Base-by-base conservation (phyloP, 2,113 vertebrate genomes). In the Embiotoca jacksoni region DNA sequence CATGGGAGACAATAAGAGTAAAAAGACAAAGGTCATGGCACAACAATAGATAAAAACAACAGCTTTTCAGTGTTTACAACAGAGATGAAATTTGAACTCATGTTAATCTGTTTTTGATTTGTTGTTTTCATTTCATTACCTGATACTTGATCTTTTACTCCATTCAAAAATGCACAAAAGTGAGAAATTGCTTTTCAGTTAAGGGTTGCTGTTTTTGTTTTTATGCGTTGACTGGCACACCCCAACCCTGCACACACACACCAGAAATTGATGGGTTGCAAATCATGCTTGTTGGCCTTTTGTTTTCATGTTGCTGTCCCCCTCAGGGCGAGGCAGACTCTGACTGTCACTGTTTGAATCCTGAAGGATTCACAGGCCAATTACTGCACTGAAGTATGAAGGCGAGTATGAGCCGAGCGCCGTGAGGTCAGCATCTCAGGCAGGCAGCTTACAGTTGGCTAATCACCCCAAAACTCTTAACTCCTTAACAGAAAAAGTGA, bases 301-400 rank as follows among this genome's bases (percentile, higher is more conserved):
- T 49, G 55, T 72, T 72, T 81, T 61, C 46, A 59, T n/a, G 36
- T 8, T 8, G 55, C 39, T 41, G 30, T 72, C 70, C 73, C 85
- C 64, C 0, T 33, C 76, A 31, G 75, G 35, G 76, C 62, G 8
- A 57, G 36, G 14, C 39, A 73, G 82, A 85, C 60, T 23, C 68
- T 5, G 23, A 52, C 75, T 74, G 80, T 85, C 86, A 81, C 50
- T 3, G 46, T 54, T 39, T 35, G 64, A 83, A 75, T 60, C 72
- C 57, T 66, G 7, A 50, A 78, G 67, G 80, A 83, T 75, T 82
- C 60, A 68, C 60, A 71, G 83, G 73, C 88, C 86, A 91, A 90
- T 91, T 89, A 88, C 84, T 62, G 62, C 80, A 58, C 7, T 79
- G 66, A 72, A 83, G 84, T 56, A 78, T 82, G 86, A 87, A 82